These are phyloP conservation scores for Anthoscopus minutus DNA, from an alignment of 2,113 vertebrate species.

Conservation along the genomic window DNA sequence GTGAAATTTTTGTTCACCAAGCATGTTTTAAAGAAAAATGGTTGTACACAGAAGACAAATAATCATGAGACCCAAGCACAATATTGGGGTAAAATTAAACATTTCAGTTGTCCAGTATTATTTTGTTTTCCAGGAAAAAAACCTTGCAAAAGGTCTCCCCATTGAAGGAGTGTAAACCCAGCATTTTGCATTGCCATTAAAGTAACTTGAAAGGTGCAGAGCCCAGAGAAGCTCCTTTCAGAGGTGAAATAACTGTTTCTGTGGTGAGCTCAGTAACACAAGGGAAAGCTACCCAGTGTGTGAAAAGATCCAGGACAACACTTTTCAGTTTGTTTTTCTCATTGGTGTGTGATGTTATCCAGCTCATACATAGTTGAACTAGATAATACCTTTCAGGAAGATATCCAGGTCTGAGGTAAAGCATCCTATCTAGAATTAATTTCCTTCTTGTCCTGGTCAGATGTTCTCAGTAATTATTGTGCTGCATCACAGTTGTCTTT, in stretches of 20 bases:
- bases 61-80: background rate
- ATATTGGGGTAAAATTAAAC: background rate
- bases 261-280: background rate
- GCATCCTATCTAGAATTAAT: background rate
- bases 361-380: background rate
- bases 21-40: background rate
- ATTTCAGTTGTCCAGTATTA: background rate
- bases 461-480: background rate
- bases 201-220: background rate
- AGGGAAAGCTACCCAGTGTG: background rate
- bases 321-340: background rate
- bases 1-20: background rate
- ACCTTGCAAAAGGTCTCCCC: background rate
- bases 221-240: background rate
- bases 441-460: background rate
- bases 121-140: background rate
- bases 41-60: background rate
- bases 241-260: background rate
- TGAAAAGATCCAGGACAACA: conserved; percentile 31
- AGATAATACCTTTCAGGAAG: background rate
- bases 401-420: background rate
- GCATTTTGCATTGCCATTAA: background rate
- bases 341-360: background rate
- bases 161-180: background rate
- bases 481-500: background rate